phyloP scores from a whole-genome alignment of 2,113 vertebrate genomes.

The Scalopus aquaticus region DNA sequence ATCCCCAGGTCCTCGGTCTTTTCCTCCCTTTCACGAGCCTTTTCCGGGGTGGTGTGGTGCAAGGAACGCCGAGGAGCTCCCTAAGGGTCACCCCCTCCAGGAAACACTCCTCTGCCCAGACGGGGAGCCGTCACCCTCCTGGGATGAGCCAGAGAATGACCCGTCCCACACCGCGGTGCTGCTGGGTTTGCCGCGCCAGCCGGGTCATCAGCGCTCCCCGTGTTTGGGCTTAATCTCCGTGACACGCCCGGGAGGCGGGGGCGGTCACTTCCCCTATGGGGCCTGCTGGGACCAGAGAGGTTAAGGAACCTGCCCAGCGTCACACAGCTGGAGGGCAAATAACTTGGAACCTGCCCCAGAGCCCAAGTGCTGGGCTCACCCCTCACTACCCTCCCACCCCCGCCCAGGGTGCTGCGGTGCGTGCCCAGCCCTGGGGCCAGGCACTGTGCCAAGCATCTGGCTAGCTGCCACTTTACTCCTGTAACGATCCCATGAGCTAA shows the following conservation, averaged over 20 bases:
- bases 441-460: background rate
- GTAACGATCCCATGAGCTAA: background rate
- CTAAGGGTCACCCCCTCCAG: too few relatives aligned
- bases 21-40: fast-evolving
- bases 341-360: background rate
- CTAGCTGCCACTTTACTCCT: too few relatives aligned
- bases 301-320: background rate
- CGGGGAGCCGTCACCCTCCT: background rate
- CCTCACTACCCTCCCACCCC: too few relatives aligned
- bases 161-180: fast-evolving
- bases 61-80: background rate
- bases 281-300: background rate
- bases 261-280: background rate
- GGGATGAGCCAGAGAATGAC: fast-evolving
- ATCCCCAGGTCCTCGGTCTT: fast-evolving
- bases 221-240: background rate
- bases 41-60: background rate
- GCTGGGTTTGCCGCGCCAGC: fast-evolving
- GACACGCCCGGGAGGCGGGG: background rate
- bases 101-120: background rate
- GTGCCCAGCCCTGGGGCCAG: background rate
- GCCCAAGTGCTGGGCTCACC: background rate
- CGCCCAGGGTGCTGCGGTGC: background rate
- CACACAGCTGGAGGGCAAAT: background rate
- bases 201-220: too few relatives aligned